Percentiles rank a stretch among this genome's conserved stretches.
Evolutionary conservation across 2,797 vertebrate genomes (phyloP).

Genomic region (Chloroceryle inda): DNA sequence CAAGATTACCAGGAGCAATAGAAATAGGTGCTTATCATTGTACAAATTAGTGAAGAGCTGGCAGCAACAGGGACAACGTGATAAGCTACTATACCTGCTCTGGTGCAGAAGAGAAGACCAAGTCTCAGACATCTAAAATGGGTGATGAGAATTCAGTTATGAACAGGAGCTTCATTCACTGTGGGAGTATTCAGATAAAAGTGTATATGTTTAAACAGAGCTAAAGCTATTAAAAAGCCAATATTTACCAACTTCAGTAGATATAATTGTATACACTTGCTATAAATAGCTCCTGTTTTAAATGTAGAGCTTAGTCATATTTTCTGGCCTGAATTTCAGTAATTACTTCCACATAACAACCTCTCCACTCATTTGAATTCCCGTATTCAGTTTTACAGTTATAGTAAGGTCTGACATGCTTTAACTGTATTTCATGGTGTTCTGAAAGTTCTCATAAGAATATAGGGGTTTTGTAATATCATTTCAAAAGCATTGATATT

Average conservation of each 20-base stretch:
- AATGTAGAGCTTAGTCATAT: neutral
- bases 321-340: neutral
- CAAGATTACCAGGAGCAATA: constrained; percentile 49
- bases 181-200: neutral
- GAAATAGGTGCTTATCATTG: constrained; percentile 50
- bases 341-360: neutral
- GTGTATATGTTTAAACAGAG: neutral
- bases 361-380: neutral
- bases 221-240: neutral
- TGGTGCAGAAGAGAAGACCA: neutral
- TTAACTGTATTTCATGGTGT: neutral
- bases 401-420: neutral
- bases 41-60: constrained; percentile 67
- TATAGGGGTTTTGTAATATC: neutral
- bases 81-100: neutral
- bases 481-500: neutral
- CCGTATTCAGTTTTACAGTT: neutral
- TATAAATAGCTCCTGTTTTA: neutral
- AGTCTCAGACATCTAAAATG: neutral
- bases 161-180: neutral
- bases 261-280: neutral
- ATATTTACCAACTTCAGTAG: neutral
- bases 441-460: neutral
- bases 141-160: neutral
- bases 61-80: neutral